Conservation (phyloP, 2,888 invertebrate genomes). For the Leptinotarsa tumamoca region DNA sequence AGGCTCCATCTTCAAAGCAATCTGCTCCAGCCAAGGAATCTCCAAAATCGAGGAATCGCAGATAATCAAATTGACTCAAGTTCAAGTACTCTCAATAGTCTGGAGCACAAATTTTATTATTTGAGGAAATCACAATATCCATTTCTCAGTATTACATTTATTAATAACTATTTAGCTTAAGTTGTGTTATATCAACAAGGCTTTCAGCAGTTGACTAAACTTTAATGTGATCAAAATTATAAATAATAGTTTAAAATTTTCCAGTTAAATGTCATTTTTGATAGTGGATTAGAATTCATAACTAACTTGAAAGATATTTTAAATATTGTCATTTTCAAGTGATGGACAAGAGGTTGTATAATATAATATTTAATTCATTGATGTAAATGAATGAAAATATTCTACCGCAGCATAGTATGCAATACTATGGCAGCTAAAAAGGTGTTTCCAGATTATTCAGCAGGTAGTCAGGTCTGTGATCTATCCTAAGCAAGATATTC, state of each 20-base stretch:
- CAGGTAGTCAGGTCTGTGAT: constrained; percentile 6
- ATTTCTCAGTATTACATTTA: not conserved
- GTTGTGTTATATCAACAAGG: not conserved
- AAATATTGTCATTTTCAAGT: not conserved
- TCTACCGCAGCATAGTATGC: not conserved
- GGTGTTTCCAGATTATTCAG: constrained; percentile 11
- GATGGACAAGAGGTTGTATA: not conserved
- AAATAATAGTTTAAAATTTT: too few relatives aligned
- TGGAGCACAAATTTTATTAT: not conserved
- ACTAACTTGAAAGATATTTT: too few relatives aligned
- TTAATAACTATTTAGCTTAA: not conserved
- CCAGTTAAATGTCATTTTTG: too few relatives aligned
- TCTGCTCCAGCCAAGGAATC: constrained; percentile 30
- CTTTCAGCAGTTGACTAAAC: too few relatives aligned
- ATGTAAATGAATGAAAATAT: not conserved
- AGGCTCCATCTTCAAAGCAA: not conserved
- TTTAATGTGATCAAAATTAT: too few relatives aligned
- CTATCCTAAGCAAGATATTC: not conserved
- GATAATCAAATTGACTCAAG: not conserved
- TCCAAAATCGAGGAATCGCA: constrained; percentile 4
- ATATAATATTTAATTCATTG: not conserved
- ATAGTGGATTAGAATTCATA: too few relatives aligned
- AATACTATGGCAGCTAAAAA: constrained; percentile 12
- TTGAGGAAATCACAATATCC: not conserved
- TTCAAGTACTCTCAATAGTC: not conserved